A percentile compares a stretch with the other conserved stretches of the same genome.
Conservation (phyloP, 2,888 invertebrate species). For the Scaptomyza reducta region DNA sequence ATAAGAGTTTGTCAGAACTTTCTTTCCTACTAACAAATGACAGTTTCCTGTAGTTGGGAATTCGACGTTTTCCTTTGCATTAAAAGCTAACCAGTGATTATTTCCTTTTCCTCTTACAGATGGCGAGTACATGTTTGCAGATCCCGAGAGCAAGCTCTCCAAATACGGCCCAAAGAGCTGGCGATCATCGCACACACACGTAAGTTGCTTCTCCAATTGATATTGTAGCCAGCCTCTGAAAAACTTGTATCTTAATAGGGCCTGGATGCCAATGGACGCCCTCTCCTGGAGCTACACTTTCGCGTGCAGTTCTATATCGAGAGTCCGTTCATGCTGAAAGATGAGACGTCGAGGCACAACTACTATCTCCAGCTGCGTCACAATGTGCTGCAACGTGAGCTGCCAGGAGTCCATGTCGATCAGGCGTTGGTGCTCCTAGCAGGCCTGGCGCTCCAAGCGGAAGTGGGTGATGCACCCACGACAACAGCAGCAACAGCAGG, state of each 20-base stretch:
- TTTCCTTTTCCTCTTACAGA: constrained; percentile 87
- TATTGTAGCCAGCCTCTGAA: not conserved
- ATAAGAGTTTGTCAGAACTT: not conserved
- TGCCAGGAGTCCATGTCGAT: constrained; percentile 85
- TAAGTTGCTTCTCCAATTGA: no score
- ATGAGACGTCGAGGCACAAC: constrained; percentile 95
- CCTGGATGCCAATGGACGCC: constrained; percentile 94
- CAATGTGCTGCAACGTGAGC: constrained; percentile 91
- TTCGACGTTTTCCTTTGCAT: not conserved
- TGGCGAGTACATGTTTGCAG: constrained; percentile 97
- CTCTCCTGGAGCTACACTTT: constrained; percentile 94
- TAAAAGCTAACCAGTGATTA: not conserved
- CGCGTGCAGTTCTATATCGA: constrained; percentile 97
- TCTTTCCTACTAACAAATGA: not conserved
- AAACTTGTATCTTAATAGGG: constrained; percentile 86
- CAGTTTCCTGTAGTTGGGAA: no score
- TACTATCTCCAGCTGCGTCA: constrained; percentile 97
- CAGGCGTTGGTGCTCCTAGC: constrained; percentile 92
- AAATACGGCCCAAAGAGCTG: constrained; percentile 98
- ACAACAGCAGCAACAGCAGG: constrained; percentile 20
- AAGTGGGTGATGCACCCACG: constrained; percentile 91
- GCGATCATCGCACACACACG: constrained; percentile 96
- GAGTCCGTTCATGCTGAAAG: constrained; percentile 94
- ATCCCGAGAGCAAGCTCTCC: constrained; percentile 96
- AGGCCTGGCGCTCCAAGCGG: constrained; percentile 95